phyloP scores from a whole-genome alignment of 2,888 invertebrate species.

The Andrena hattorfiana region DNA sequence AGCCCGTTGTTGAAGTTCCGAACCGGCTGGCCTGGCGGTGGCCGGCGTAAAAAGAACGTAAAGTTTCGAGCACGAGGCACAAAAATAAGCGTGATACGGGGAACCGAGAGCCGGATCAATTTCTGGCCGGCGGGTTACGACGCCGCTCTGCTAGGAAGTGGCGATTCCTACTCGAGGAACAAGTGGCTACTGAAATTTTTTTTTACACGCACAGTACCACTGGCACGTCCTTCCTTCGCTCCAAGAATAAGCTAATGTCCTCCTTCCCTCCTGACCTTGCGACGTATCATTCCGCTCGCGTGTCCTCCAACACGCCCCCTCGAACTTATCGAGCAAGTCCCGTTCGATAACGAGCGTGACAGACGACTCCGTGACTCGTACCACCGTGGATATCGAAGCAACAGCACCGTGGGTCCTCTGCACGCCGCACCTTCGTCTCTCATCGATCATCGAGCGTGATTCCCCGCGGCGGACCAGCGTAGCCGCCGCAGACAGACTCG shows the following conservation, averaged over 20 bases:
- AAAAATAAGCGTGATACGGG: conserved; percentile 65
- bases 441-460: conserved; percentile 16
- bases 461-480: background rate
- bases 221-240: background rate
- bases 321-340: background rate
- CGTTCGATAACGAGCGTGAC: background rate
- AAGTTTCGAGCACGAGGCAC: conserved; percentile 55
- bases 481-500: conserved; percentile 19
- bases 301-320: background rate
- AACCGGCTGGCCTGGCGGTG: conserved; percentile 46
- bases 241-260: background rate
- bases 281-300: conserved; percentile 23
- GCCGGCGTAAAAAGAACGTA: conserved; percentile 59
- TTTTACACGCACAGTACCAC: background rate
- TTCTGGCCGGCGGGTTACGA: conserved; percentile 29
- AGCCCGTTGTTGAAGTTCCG: conserved; percentile 59
- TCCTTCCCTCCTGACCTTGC: background rate
- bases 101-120: conserved; percentile 49
- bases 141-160: conserved; percentile 1
- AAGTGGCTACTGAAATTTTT: conserved; percentile 43
- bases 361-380: background rate
- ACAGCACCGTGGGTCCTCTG: too few relatives aligned
- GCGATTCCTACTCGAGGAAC: conserved; percentile 26
- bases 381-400: too few relatives aligned
- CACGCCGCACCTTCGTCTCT: conserved; percentile 10